A percentile compares a stretch with the other conserved stretches of the same genome.
Conservation (phyloP, 92 coral and sea anemone species). For the Porites lobata region DNA sequence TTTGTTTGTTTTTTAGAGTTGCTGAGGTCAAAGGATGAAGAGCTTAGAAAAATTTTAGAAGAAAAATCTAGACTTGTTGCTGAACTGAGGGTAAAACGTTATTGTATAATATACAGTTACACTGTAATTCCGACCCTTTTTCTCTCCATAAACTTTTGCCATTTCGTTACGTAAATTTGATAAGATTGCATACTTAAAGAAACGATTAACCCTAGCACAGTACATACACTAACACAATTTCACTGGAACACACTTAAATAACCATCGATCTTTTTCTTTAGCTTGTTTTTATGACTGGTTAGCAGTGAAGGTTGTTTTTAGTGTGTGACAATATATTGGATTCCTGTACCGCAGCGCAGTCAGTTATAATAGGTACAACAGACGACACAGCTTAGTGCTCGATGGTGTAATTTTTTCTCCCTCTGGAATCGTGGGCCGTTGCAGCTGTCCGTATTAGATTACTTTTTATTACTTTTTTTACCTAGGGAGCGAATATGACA, state of each 20-base stretch:
- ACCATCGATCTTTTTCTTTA: no score
- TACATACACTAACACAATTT: no score
- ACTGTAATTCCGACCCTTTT: background rate
- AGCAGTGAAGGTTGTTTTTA: no score
- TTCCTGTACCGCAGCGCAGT: no score
- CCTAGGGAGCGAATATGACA: constrained; percentile 70
- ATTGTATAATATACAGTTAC: no score
- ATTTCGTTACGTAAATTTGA: background rate
- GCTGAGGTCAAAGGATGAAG: constrained; percentile 95
- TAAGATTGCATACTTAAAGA: background rate
- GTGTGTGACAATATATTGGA: no score
- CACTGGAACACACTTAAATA: no score
- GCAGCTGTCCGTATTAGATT: background rate
- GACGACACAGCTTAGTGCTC: no score
- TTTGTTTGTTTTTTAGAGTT: constrained; percentile 79
- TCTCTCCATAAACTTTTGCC: background rate
- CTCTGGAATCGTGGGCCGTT: background rate
- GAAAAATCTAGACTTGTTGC: constrained; percentile 96
- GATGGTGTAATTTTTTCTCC: no score
- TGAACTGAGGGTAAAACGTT: constrained; percentile 86
- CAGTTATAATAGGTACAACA: no score
- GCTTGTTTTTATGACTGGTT: no score
- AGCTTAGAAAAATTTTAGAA: constrained; percentile 87
- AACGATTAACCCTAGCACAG: no score
- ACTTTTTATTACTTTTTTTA: background rate